Base-by-base conservation (phyloP, 1,140 invertebrate species). In the Holotrichia oblita region DNA sequence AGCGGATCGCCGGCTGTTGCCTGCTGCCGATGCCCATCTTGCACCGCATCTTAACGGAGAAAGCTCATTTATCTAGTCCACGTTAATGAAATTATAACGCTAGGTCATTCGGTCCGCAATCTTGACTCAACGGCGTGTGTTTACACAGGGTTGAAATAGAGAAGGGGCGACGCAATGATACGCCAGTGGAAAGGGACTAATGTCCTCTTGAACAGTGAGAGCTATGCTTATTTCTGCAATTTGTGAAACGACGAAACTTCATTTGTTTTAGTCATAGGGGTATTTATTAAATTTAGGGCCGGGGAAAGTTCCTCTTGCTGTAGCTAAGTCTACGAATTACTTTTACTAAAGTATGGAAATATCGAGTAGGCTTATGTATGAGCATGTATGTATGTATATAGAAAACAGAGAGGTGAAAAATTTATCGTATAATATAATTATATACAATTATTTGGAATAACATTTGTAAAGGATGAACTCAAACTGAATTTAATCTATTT, bases 71-170 rank as follows among this genome's bases (percentile, higher is more conserved):
- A 79, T 79, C 78, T 79, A 79, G 61, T 64, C 24, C 69, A 69
- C 72, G 77, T 78, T 78, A 78, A 78, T 78, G 77, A 78, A 78
- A 78, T 78, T 78, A 78, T 78, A 78, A 69, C 69, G 77, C 41
- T 78, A 78, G 77, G 77, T 78, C 77, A 78, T 78, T 69, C 77
- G 17, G 34, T 22, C 48, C 64, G 69, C 77, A 78, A 78, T 78
- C 77, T 78, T 72, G 40, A 61, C 61, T 42, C 72, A 12, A 73
- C 72, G 72, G 40, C 72, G 34, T 42, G 34, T 40, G 72, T 24
- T 69, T 24, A 22, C 22, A 69, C 72, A 20, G 61, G 61, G 61
- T 27, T 9, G 61, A 64, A 24, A 64, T 27, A 20, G 6, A 17
- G 24, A 24, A 27, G 61, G 24, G 24, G 61, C 17, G 61, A 64